Conservation (phyloP, 2,113 vertebrate genomes). For the Myrmophylax atrothorax region DNA sequence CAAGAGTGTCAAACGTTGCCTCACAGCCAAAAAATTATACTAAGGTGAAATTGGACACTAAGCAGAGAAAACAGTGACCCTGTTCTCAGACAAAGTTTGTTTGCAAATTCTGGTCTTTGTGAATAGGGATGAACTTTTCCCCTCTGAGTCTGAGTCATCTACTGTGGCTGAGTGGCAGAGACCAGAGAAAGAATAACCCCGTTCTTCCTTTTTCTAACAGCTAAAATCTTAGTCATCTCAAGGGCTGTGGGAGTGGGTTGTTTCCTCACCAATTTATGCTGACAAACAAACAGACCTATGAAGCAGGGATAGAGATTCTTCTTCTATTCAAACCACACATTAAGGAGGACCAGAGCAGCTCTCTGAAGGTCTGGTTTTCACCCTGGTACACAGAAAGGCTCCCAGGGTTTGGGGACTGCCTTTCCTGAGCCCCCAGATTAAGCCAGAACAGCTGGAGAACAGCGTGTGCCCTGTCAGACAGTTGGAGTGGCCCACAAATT, state of each 20-base stretch:
- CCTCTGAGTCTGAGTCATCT: neutral
- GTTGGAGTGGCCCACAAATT: accelerated
- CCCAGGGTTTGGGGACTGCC: neutral
- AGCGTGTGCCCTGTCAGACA: neutral
- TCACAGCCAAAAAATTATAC: neutral
- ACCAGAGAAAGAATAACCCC: neutral
- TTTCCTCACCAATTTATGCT: neutral
- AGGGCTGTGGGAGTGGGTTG: neutral
- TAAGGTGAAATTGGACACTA: neutral
- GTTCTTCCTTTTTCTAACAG: neutral
- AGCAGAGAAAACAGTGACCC: neutral
- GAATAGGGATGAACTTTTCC: neutral
- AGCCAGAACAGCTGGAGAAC: neutral
- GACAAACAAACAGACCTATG: neutral
- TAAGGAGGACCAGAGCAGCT: neutral
- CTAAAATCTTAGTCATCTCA: neutral
- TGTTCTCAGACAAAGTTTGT: neutral
- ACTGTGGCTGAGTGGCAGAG: neutral
- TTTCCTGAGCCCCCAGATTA: neutral
- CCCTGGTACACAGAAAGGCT: neutral
- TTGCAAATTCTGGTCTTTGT: neutral
- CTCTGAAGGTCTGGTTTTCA: neutral
- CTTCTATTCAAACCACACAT: neutral
- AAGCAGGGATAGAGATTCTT: neutral
- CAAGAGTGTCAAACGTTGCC: neutral